A percentile compares a stretch with the other conserved stretches of the same genome.
Evolutionary conservation across 1,140 invertebrate genomes (phyloP).

Genomic region (Latrodectus geometricus): DNA sequence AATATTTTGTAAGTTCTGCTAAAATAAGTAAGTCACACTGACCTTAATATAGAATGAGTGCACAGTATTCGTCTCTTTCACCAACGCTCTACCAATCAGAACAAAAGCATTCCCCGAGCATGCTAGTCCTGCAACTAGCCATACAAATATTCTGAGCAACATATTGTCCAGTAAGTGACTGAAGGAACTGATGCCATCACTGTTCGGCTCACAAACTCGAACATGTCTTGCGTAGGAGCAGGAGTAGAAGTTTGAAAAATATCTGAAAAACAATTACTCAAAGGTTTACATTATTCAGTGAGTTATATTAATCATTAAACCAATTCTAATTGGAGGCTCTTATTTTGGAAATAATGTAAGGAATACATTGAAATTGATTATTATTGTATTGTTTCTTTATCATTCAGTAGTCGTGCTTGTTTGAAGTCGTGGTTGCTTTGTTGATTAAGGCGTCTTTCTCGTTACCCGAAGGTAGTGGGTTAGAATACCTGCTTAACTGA

Average conservation of each 20-base stretch:
- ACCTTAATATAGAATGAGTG: constrained; percentile 63
- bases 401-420: too few relatives aligned
- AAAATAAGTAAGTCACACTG: neutral
- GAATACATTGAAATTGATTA: too few relatives aligned
- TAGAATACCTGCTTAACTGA: too few relatives aligned
- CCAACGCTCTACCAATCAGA: constrained; percentile 76
- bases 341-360: too few relatives aligned
- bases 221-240: constrained; percentile 76
- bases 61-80: constrained; percentile 69
- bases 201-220: constrained; percentile 75
- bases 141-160: constrained; percentile 75
- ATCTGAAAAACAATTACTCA: constrained; percentile 68
- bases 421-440: too few relatives aligned
- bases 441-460: too few relatives aligned
- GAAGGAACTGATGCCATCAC: constrained; percentile 77
- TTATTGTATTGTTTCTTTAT: too few relatives aligned
- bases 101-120: constrained; percentile 75
- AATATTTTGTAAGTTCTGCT: too few relatives aligned
- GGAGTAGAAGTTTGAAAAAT: constrained; percentile 79
- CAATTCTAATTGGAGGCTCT: too few relatives aligned
- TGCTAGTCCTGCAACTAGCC: constrained; percentile 78
- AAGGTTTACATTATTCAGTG: too few relatives aligned
- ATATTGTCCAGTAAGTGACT: constrained; percentile 76
- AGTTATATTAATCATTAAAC: too few relatives aligned
- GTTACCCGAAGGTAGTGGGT: too few relatives aligned